Evolutionary conservation across 2,888 invertebrate species (phyloP), one percentile per base, ranked within the genome.

Genomic region (Eilema caniola): DNA sequence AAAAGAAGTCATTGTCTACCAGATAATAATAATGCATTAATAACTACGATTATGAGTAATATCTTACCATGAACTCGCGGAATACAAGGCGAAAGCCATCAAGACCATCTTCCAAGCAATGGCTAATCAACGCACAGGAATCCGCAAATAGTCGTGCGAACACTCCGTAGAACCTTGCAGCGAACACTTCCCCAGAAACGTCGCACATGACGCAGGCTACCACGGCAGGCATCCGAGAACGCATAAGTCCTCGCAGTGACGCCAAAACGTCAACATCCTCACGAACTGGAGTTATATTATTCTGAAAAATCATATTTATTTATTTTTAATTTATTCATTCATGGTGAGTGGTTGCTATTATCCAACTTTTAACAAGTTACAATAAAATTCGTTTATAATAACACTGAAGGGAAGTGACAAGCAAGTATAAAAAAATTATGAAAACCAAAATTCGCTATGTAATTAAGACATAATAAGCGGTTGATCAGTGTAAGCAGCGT

Each of bases 81-180:
- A 81, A 88, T 5, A 92, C 67, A 3, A 68, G 68, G 2, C 85
- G 82, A 14, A 93, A 72, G 0, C 89, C 91, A 0, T 84, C 81
- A 2, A 83, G 72, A 0, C 89, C 89, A 2, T 89, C 81, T 1
- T 72, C 70, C 74, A 90, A 89, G 71, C 88, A 86, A 70, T 85
- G 78, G 1, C 83, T 76, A 14, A 93, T 72, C 3, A 92, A 80
- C 0, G 89, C 79, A 76, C 92, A 92, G 41, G 92, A 67, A 63
- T 93, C 93, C 2, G 78, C 83, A 81, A 86, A 92, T 23, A 92
- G 79, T 0, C 89, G 80, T 2, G 85, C 69, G 75, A 90, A 86
- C 16, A 89, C 79, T 3, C 82, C 72, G 75, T 90, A 92, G 86
- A 91, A 92, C 0, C 90, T 84, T 0, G 86, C 76, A 0, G 85